These are phyloP conservation scores for Elmis aenea DNA, from an alignment of 2,888 invertebrate genomes.

Conservation along the genomic window DNA sequence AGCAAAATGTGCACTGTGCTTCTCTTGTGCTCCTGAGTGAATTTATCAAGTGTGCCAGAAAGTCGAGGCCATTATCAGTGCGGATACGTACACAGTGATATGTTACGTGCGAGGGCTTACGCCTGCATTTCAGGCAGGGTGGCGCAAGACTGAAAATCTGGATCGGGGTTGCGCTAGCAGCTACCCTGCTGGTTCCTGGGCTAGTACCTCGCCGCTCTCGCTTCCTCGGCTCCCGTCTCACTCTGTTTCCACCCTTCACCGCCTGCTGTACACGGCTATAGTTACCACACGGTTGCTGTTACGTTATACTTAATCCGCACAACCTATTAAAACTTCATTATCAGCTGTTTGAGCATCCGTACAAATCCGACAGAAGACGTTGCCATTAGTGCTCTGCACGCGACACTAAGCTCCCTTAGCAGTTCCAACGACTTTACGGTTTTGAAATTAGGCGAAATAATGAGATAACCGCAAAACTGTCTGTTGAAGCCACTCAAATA, in stretches of 20 bases:
- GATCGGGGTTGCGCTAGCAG: slow-evolving; percentile 39
- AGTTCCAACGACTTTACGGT: too few species aligned
- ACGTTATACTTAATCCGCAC: slow-evolving; percentile 19
- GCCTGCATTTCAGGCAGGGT: slow-evolving; percentile 38
- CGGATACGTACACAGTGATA: slow-evolving; percentile 35
- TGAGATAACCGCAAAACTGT: too few species aligned
- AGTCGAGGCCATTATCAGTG: slow-evolving; percentile 29
- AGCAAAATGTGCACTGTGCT: slow-evolving; percentile 19
- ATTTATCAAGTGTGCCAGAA: slow-evolving; percentile 24
- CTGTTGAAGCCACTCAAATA: too few species aligned
- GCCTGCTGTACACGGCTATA: slow-evolving; percentile 10
- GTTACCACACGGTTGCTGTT: slow-evolving; percentile 21
- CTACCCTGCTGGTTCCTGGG: slow-evolving; percentile 41
- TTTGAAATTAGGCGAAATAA: too few species aligned
- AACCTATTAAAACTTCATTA: slow-evolving; percentile 20
- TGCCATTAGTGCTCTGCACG: slow-evolving; percentile 2
- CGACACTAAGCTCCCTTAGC: slow-evolving; percentile 3
- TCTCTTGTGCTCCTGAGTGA: slow-evolving; percentile 22
- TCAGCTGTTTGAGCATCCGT: slow-evolving; percentile 6
- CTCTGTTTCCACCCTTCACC: slow-evolving; percentile 14
- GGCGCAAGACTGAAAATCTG: slow-evolving; percentile 40
- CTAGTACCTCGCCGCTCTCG: slow-evolving; percentile 33
- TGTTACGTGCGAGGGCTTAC: slow-evolving; percentile 28
- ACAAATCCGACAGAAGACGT: slow-evolving; percentile 7
- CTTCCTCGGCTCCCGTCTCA: slow-evolving; percentile 25